Conservation (phyloP, 2,888 invertebrate species). For the Eupeodes latifasciatus region DNA sequence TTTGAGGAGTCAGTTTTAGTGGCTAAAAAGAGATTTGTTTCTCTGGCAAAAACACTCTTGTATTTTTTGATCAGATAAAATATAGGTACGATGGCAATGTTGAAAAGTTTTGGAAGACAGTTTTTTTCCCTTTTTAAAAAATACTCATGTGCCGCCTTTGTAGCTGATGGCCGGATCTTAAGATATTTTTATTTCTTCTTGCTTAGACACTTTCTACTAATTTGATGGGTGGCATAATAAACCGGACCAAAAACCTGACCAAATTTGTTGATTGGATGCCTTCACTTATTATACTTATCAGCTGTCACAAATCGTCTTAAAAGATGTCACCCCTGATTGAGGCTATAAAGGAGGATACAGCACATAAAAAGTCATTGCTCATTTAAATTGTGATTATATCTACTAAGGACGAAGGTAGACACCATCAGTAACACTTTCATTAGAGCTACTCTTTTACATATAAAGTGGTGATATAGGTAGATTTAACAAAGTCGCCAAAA, state of each 20-base stretch:
- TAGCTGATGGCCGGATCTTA: no score
- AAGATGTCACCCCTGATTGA: background rate
- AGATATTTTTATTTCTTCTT: background rate
- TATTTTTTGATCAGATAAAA: background rate
- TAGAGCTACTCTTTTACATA: background rate
- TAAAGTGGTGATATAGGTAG: background rate
- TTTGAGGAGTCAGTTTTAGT: constrained; percentile 14
- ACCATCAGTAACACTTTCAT: background rate
- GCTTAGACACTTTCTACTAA: background rate
- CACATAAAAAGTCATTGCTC: background rate
- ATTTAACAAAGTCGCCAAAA: background rate
- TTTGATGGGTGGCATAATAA: background rate
- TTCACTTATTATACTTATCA: background rate
- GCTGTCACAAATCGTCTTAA: background rate
- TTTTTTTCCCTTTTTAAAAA: background rate
- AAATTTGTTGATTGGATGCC: background rate
- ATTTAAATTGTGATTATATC: background rate
- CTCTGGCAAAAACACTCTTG: background rate
- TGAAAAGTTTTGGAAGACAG: background rate
- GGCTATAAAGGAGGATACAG: background rate
- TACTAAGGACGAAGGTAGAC: background rate
- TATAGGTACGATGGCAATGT: background rate
- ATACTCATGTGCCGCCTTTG: no score
- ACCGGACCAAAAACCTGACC: background rate
- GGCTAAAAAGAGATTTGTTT: constrained; percentile 19